A percentile compares a stretch with the other conserved stretches of the same genome.
These are phyloP conservation scores for Steatornis caripensis DNA, from an alignment of 2,113 vertebrate genomes.

Conservation along the genomic window DNA sequence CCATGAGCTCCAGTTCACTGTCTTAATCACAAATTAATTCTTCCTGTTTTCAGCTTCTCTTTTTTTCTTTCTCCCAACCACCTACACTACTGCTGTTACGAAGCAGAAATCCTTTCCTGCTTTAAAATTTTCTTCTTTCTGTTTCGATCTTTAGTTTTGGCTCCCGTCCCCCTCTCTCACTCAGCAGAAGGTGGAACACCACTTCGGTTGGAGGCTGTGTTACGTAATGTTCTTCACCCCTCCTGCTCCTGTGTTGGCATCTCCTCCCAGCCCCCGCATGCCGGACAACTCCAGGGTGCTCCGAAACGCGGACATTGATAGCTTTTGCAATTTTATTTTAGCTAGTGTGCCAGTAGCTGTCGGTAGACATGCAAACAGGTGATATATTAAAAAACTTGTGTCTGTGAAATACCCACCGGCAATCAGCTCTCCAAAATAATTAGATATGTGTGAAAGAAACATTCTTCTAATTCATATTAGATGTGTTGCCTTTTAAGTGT, in stretches of 20 bases:
- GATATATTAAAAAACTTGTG: background rate
- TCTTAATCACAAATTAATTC: background rate
- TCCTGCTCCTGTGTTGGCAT: constrained; percentile 20
- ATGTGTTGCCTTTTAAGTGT: background rate
- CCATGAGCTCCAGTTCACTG: background rate
- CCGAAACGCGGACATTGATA: background rate
- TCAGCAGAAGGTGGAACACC: background rate
- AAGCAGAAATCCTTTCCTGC: constrained; percentile 6
- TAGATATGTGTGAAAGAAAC: constrained; percentile 22
- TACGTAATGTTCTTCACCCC: constrained; percentile 5
- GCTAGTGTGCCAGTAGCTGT: background rate
- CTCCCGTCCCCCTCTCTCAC: background rate
- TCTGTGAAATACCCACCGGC: background rate
- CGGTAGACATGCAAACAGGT: background rate
- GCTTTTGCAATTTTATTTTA: background rate
- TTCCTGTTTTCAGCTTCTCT: background rate
- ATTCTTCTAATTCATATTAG: background rate
- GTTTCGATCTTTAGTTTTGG: background rate
- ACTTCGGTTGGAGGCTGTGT: background rate
- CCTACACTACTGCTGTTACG: constrained; percentile 40
- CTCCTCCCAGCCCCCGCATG: background rate
- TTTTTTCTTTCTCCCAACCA: background rate
- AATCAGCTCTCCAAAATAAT: background rate
- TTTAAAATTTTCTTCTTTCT: background rate
- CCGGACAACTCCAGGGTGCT: background rate